Evolutionary conservation across 2,888 invertebrate species (phyloP), one percentile per base, ranked within the genome.

Genomic region (Phlogophora meticulosa): DNA sequence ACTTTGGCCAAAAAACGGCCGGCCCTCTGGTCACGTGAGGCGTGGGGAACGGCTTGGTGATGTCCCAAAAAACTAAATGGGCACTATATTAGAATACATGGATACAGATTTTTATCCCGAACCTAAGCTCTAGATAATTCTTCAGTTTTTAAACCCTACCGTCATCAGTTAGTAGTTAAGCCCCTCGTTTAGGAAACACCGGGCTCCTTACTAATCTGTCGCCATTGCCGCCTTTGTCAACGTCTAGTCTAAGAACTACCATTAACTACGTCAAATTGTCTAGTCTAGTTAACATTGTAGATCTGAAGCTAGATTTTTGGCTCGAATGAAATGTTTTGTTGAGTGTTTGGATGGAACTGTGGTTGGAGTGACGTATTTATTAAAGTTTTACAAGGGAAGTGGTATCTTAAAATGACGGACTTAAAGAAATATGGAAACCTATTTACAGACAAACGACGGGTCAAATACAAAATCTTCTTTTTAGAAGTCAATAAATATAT

Each of bases 191-290:
- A 36, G 38, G 49, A 55, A 48, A 46, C 72, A 36, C 52, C 28
- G 42, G 20, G 64, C 32, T 60, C 45, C 60, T 64, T 56, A 55
- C 75, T 83, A 84, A 82, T 83, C 81, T 71, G 68, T 46, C 68
- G 70, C 68, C 51, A n/a, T 56, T 61, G 36, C 71, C 58, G 59
- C 60, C 78, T 85, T 83, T 83, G 80, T 84, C 85, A 85, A 78
- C 61, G 84, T 82, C 85, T 74, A 9, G 32, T 24, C 49, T 83
- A 83, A 84, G 81, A 72, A 76, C 72, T 62, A 60, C 72, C 64
- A 84, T 85, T 82, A 80, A 84, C 80, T 76, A 81, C 58, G 20
- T 53, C 51, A 52, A 70, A 64, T 49, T 22, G 36, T 63, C 76
- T 68, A 65, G 71, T 58, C 38, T 60, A 57, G 66, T 46, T 75